A percentile compares a stretch with the other conserved stretches of the same genome.
These are phyloP conservation scores for Phrynosoma platyrhinos DNA, from an alignment of 2,113 vertebrate genomes.

Conservation along the genomic window DNA sequence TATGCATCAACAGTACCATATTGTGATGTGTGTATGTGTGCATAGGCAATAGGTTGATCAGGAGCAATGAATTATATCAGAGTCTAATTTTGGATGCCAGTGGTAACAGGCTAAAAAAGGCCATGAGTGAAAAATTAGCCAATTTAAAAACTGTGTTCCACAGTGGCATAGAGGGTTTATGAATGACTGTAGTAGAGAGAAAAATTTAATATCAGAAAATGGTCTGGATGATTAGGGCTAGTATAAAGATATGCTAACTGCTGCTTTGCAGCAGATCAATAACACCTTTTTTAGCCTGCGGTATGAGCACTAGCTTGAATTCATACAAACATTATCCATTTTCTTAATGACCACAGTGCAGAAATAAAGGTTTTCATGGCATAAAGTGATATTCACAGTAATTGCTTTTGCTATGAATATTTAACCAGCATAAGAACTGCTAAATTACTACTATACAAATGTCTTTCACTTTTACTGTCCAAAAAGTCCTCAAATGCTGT, in stretches of 20 bases:
- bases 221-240: conserved; percentile 28
- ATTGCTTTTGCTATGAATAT: conserved; percentile 59
- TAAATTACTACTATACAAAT: conserved; percentile 62
- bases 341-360: conserved; percentile 41
- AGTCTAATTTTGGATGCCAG: conserved; percentile 47
- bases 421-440: conserved; percentile 54
- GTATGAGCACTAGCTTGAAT: conserved; percentile 26
- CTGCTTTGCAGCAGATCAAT: conserved; percentile 49
- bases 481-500: conserved; percentile 26
- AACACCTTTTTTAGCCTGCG: conserved; percentile 12
- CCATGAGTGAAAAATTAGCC: conserved; percentile 46
- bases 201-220: conserved; percentile 58
- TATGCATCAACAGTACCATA: neutral
- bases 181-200: conserved; percentile 44
- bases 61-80: neutral
- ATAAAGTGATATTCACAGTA: conserved; percentile 52
- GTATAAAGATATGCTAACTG: conserved; percentile 36
- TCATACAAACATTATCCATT: conserved; percentile 40
- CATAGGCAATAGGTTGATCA: neutral
- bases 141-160: conserved; percentile 47
- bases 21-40: conserved; percentile 1
- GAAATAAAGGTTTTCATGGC: conserved; percentile 48
- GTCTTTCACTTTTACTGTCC: conserved; percentile 40
- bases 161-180: conserved; percentile 47
- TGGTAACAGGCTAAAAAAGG: conserved; percentile 45